Base-by-base conservation (phyloP, 2,888 invertebrate genomes). In the Drosophila fulvimacula region DNA sequence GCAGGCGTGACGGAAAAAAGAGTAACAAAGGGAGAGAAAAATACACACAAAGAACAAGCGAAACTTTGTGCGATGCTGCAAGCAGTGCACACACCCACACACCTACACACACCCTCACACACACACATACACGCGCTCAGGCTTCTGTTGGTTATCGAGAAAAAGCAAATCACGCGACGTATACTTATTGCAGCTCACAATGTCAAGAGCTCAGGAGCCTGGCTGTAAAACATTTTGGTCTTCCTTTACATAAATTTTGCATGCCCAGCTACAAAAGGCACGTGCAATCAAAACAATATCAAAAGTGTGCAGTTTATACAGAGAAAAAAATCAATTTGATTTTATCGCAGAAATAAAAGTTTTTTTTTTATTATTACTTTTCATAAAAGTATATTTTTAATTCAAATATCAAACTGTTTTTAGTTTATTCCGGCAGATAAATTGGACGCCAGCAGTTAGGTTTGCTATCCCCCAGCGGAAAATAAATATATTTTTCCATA, bases 21-120 rank as follows among this genome's bases (percentile, higher is more conserved):
- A 60, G 42, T 39, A 36, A 62, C 52, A 65, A 51, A 44, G 71
- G 4, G 27, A 27, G 6, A 59, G 34, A 17, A 27, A 41, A 2
- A 38, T 9, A 38, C 7, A 48, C 27, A 52, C 49, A 56, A 61
- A 63, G 44, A 32, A 65, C 61, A 61, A 70, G 53, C 42, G 24
- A 59, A 73, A 73, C 58, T 67, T 78, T 73, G 49, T 51, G 52
- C 51, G 52, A 63, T 49, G 67, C 71, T 82, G 80, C 73, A 60
- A 66, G 71, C 64, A 61, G 60, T 85, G 78, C 81, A 59, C 24
- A 58, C 61, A 39, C 44, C 56, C 51, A 58, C 61, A 39, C 44
- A 52, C 51, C 53, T 39, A 44, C 19, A 69, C 34, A 41, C 30
- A 68, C 32, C 48, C 17, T 69, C 30, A 41, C 30, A 66, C 46